phyloP scores from a whole-genome alignment of 2,797 vertebrate genomes.

The Bradypus variegatus region DNA sequence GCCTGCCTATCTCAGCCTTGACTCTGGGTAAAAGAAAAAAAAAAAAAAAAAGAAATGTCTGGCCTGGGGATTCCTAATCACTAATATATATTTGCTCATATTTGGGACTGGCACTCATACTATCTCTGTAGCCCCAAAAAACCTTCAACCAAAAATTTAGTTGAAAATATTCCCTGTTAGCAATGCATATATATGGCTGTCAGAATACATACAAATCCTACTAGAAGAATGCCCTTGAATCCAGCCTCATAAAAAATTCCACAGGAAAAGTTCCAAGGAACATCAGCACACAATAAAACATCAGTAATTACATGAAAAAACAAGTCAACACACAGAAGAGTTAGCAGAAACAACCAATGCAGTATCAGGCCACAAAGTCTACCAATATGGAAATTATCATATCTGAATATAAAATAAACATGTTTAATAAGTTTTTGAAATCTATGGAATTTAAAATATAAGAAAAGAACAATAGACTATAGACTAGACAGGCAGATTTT shows the following conservation, averaged over 20 bases:
- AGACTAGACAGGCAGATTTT: neutral
- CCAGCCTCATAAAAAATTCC: neutral
- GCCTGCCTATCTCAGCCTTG: neutral
- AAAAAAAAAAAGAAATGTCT: neutral
- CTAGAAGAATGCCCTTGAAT: neutral
- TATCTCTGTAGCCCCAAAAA: neutral
- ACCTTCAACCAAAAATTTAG: neutral
- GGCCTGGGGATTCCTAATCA: neutral
- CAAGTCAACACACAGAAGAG: neutral
- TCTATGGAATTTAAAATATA: neutral
- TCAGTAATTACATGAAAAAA: neutral
- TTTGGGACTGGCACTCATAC: neutral
- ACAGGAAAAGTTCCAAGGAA: neutral
- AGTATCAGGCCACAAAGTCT: neutral
- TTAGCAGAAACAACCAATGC: neutral
- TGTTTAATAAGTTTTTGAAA: neutral
- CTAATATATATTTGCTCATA: neutral
- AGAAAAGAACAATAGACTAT: neutral
- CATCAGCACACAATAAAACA: neutral
- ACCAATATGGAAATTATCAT: neutral
- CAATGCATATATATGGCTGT: neutral
- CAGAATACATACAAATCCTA: neutral
- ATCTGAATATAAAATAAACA: neutral
- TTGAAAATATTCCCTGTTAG: neutral
- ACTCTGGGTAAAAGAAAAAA: neutral